Evolutionary conservation across 2,888 invertebrate species (phyloP).

Genomic region (Sesamia inferens): DNA sequence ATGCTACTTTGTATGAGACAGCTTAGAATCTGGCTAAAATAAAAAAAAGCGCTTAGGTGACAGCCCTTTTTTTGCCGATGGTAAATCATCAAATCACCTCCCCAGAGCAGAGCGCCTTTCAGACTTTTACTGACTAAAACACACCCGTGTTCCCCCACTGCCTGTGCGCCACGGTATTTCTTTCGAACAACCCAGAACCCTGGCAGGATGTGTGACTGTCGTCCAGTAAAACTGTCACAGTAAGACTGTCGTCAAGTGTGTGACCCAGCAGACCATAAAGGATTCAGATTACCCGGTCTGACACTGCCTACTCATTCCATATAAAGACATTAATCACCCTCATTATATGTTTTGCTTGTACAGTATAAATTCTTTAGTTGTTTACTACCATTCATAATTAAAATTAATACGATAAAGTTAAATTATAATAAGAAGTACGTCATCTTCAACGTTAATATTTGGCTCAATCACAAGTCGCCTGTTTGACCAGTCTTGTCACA

Average conservation of each 20-base stretch:
- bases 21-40: not conserved
- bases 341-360: not conserved
- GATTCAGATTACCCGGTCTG: not conserved
- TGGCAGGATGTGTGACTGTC: too few relatives aligned
- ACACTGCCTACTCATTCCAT: not conserved
- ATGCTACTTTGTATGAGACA: not conserved
- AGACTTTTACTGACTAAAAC: too few relatives aligned
- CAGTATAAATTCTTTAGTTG: not conserved
- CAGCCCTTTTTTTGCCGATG: too few relatives aligned
- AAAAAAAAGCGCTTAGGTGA: not conserved
- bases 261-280: not conserved
- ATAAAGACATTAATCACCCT: too few relatives aligned
- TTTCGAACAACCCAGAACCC: too few relatives aligned
- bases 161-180: too few relatives aligned
- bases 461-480: conserved; percentile 9
- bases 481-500: conserved; percentile 9
- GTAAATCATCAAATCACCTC: too few relatives aligned
- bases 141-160: too few relatives aligned
- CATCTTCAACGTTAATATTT: conserved; percentile 22
- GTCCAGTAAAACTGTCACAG: too few relatives aligned
- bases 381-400: not conserved
- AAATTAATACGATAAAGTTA: not conserved
- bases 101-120: too few relatives aligned
- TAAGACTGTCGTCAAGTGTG: too few relatives aligned
- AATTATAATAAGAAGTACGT: not conserved